Base-by-base conservation (phyloP, 2,888 invertebrate species). In the Megalurothrips usitatus region DNA sequence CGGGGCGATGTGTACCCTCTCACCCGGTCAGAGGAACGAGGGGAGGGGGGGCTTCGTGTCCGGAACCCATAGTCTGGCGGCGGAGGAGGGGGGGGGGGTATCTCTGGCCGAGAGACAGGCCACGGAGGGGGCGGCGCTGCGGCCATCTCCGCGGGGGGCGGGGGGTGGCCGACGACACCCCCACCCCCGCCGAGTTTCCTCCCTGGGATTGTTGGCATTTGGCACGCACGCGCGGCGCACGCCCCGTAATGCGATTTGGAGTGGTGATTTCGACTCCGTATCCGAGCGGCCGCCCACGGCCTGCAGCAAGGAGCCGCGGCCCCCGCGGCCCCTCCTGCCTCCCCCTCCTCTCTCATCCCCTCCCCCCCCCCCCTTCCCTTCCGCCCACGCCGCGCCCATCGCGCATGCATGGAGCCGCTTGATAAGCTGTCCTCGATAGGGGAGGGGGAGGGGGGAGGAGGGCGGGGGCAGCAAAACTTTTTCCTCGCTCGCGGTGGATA, bases 181-280 rank as follows among this genome's bases (percentile, higher is more conserved):
- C 34, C 34, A n/a, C n/a, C n/a, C n/a, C n/a, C 52, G 63, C 63
- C 19, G 17, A 14, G 63, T n/a, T n/a, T 17, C 68, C 68, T 26
- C 68, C 68, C 68, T 43, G 34, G 68, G 23, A 23, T 75, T 75
- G 26, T 23, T 75, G 26, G 68, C 68, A 75, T 75, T 75, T 75
- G 68, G 68, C 68, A 26, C 68, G 68, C 68, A 75, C 68, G 68
- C n/a, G 12, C 68, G 23, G 23, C 68, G 68, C 68, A 75, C 68
- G 68, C n/a, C 4, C 68, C 68, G 23, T 75, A 75, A 75, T 75
- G 68, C 68, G 68, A 75, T 75, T 75, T 26, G 23, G 68, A 23
- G 68, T 26, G 68, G 68, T 75, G 68, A 75, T 75, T 75, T 75
- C 26, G 68, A n/a, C 68, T 23, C 58, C 34, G 34, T 43, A 43